These are phyloP conservation scores for Ormyrus labotus DNA, from an alignment of 2,888 invertebrate species.

Conservation along the genomic window DNA sequence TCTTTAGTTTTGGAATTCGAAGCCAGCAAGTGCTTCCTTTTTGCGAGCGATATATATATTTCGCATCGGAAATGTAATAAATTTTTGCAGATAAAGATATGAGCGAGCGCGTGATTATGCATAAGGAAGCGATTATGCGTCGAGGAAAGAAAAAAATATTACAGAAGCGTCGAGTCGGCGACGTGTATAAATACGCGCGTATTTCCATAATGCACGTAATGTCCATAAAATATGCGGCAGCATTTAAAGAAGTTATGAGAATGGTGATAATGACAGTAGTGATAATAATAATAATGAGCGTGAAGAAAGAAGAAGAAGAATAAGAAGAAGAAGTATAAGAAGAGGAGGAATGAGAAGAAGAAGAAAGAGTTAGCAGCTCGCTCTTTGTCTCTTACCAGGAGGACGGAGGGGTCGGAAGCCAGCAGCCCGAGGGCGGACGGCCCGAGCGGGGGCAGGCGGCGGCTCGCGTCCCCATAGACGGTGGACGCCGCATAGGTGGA, in stretches of 20 bases:
- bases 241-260: no score
- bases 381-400: slow-evolving; percentile 71
- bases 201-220: slow-evolving; percentile 53
- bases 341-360: no score
- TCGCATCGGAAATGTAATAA: slow-evolving; percentile 47
- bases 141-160: slow-evolving; percentile 47
- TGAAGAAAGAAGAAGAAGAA: slow-evolving; percentile 4
- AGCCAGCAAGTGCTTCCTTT: neutral
- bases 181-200: slow-evolving; percentile 44
- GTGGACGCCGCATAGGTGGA: slow-evolving; percentile 71
- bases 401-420: slow-evolving; percentile 75
- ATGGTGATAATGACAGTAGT: no score
- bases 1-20: slow-evolving; percentile 10
- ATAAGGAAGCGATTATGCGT: slow-evolving; percentile 52
- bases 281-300: neutral
- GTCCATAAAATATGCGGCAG: slow-evolving; percentile 49
- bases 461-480: slow-evolving; percentile 75
- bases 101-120: slow-evolving; percentile 45
- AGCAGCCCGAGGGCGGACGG: slow-evolving; percentile 77
- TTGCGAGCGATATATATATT: slow-evolving; percentile 17
- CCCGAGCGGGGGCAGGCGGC: slow-evolving; percentile 74
- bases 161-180: slow-evolving; percentile 46
- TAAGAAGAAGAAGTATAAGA: neutral
- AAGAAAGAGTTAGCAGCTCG: neutral
- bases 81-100: slow-evolving; percentile 41